A percentile compares a stretch with the other conserved stretches of the same genome.
phyloP scores from a whole-genome alignment of 2,888 invertebrate genomes.

The Ophioninae sp. region DNA sequence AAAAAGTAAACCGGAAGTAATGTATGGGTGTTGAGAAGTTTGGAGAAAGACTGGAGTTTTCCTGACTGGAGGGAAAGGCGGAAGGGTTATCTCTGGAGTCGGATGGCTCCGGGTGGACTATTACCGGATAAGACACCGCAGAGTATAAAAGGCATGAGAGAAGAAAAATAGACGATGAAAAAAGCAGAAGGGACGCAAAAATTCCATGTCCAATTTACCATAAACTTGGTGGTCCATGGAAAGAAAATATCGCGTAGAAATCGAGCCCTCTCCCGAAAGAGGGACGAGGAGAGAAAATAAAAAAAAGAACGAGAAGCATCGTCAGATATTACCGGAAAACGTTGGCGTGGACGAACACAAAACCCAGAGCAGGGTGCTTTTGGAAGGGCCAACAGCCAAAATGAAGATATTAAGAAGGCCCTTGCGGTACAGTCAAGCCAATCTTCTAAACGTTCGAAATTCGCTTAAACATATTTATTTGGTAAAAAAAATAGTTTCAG shows the following conservation, averaged over 20 bases:
- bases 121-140: slow-evolving; percentile 26
- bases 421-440: slow-evolving; percentile 27
- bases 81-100: slow-evolving; percentile 40
- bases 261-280: slow-evolving; percentile 3
- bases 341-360: slow-evolving; percentile 37
- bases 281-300: slow-evolving; percentile 11
- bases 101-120: slow-evolving; percentile 27
- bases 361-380: slow-evolving; percentile 40
- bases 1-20: slow-evolving; percentile 18
- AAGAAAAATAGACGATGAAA: slow-evolving; percentile 18
- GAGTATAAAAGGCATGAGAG: slow-evolving; percentile 16
- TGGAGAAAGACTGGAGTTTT: slow-evolving; percentile 26
- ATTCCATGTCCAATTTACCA: slow-evolving; percentile 72
- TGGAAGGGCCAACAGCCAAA: slow-evolving; percentile 56
- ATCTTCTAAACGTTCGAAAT: background rate
- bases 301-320: slow-evolving; percentile 6
- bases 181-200: slow-evolving; percentile 57
- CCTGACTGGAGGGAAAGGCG: slow-evolving; percentile 7
- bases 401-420: slow-evolving; percentile 67
- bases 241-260: slow-evolving; percentile 70
- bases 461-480: background rate
- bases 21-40: slow-evolving; percentile 22
- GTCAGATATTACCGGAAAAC: slow-evolving; percentile 50
- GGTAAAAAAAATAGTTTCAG: background rate
- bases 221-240: slow-evolving; percentile 72